Conservation (phyloP, 1,140 invertebrate species). For the Aphidius gifuensis region DNA sequence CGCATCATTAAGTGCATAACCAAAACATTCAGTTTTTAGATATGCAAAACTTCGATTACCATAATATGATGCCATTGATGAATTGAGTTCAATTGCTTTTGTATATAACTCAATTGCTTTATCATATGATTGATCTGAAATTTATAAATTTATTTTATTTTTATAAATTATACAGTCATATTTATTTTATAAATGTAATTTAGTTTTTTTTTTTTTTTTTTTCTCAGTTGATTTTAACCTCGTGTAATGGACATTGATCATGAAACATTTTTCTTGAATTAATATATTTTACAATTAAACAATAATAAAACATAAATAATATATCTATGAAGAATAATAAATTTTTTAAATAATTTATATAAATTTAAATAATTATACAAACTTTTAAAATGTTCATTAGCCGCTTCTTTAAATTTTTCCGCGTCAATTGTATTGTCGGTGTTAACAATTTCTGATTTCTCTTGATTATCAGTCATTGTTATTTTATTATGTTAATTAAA, state of each 20-base stretch:
- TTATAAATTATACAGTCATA: background rate
- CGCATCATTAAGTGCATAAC: slow-evolving; percentile 89
- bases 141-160: slow-evolving; percentile 24
- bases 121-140: slow-evolving; percentile 82
- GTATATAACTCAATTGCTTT: slow-evolving; percentile 87
- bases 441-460: slow-evolving; percentile 31
- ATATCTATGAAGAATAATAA: background rate
- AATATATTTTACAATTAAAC: slow-evolving; percentile 10
- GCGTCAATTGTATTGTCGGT: slow-evolving; percentile 58
- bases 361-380: slow-evolving; percentile 40
- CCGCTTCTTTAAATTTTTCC: slow-evolving; percentile 77
- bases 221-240: background rate
- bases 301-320: slow-evolving; percentile 5
- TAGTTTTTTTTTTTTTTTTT: background rate
- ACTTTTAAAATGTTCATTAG: slow-evolving; percentile 86
- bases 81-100: slow-evolving; percentile 86
- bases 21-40: slow-evolving; percentile 88
- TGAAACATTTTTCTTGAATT: background rate
- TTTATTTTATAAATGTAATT: background rate
- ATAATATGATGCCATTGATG: slow-evolving; percentile 80
- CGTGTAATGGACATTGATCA: background rate
- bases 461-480: slow-evolving; percentile 39
- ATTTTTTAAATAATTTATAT: background rate
- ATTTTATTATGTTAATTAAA: slow-evolving; percentile 18
- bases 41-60: slow-evolving; percentile 95